Base-by-base conservation (phyloP, 1,140 invertebrate genomes). In the Bursaphelenchus mucronatus region DNA sequence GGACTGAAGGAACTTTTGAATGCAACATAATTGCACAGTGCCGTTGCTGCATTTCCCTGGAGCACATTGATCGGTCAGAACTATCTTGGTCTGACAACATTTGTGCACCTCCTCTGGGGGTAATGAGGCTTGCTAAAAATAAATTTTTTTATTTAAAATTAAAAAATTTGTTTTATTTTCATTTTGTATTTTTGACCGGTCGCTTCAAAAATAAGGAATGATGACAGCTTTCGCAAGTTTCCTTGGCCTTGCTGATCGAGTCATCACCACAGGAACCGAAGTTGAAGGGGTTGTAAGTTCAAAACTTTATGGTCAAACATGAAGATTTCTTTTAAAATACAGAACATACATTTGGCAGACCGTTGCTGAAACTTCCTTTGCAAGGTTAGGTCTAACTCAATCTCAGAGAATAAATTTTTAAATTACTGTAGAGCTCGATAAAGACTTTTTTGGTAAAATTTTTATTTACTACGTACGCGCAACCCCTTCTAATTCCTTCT, bases 1-100 rank as follows among this genome's bases (percentile, higher is more conserved):
- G 17, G 78, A 66, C 71, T 79, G 78, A 15, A 80, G 57, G 56
- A 81, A 80, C 43, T 76, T 77, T 54, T 80, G 78, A 46, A 80
- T 74, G 58, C 78, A 80, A 43, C 78, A 80, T 10, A 81, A 52
- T 57, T 80, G 78, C 1, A 49, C 45, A 4, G 79, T 81, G 7
- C 64, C 57, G 51, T 80, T 80, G 3, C 76, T 76, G 56, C 78
- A 80, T 61, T 76, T 74, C 44, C 77, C 77, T 10, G 77, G 69
- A 15, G 70, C 52, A 51, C 78, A 80, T 40, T 81, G 50, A 51
- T 80, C 79, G 9, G 76, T 80, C 10, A 80, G 56, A 39, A 75
- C 61, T 39, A 80, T 61, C 50, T 72, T 65, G 8, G 67, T 74
- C 19, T 70, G 66, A 52, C 78, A 80, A 43, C 78, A 80, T 41